Evolutionary conservation across 2,888 invertebrate genomes (phyloP).

Genomic region (Drosophila trichaetosa): DNA sequence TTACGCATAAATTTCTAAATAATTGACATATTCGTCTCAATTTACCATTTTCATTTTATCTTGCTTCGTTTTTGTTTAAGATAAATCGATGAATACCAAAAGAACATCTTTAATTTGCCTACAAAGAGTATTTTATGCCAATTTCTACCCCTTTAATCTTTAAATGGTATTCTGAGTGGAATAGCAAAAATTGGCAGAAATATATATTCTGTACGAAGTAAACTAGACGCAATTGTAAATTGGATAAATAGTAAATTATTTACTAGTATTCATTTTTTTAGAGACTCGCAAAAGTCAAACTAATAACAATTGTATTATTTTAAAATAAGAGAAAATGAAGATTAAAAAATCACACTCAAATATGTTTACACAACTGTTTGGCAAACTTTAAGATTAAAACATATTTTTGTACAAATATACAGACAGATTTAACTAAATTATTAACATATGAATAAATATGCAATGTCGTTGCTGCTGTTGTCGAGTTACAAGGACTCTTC

Average conservation of each 20-base stretch:
- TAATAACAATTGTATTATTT: neutral
- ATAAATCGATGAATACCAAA: neutral
- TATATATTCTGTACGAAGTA: neutral
- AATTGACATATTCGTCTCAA: conserved; percentile 3
- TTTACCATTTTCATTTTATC: neutral
- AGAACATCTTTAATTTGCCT: neutral
- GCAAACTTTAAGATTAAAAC: neutral
- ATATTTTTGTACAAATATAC: conserved; percentile 13
- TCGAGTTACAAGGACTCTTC: conserved; percentile 5
- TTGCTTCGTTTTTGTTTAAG: neutral
- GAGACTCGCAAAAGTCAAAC: neutral
- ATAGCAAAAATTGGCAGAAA: neutral
- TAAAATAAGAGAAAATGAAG: neutral
- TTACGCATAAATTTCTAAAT: conserved; percentile 10
- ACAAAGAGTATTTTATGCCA: neutral
- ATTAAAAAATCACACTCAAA: neutral
- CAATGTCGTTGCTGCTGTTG: conserved; percentile 22
- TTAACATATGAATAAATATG: conserved; percentile 73
- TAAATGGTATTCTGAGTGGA: neutral
- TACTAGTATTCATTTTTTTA: neutral
- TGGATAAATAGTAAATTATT: neutral
- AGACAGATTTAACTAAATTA: conserved; percentile 55
- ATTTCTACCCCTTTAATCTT: neutral
- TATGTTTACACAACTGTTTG: neutral
- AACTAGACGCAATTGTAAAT: neutral